These are phyloP conservation scores for Malthinus seriepunctatus DNA, from an alignment of 2,888 invertebrate genomes.

Conservation along the genomic window DNA sequence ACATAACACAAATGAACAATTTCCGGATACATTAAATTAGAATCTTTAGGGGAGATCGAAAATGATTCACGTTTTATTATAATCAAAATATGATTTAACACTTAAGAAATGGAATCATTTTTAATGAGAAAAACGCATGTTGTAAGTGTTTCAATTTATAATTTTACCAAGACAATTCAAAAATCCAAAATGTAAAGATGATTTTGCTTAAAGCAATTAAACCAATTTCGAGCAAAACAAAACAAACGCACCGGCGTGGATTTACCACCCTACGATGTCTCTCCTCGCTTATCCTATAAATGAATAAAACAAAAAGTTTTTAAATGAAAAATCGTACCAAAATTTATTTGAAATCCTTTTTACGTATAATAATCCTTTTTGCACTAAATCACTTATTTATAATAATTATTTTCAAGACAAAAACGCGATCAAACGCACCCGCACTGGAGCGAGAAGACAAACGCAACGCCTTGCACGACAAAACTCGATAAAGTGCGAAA, in stretches of 20 bases:
- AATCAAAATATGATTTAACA: background rate
- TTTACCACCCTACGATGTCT: constrained; percentile 11
- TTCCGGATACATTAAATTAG: background rate
- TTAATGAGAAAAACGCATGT: no score
- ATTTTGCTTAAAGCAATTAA: background rate
- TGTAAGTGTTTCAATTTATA: no score
- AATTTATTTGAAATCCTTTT: constrained; percentile 1
- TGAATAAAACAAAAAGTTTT: background rate
- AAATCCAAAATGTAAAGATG: no score
- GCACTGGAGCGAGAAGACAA: constrained; percentile 15
- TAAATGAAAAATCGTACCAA: constrained; percentile 2
- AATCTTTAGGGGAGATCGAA: background rate
- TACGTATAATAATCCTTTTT: constrained; percentile 1
- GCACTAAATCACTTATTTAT: background rate
- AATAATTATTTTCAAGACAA: background rate
- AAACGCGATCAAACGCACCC: constrained; percentile 9
- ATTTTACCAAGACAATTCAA: no score
- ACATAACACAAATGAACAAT: background rate
- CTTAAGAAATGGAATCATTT: no score
- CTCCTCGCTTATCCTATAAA: background rate
- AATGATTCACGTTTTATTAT: constrained; percentile 14
- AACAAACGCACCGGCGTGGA: constrained; percentile 23
- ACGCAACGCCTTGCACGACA: constrained; percentile 17
- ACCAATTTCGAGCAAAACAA: constrained; percentile 12
- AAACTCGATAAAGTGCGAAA: constrained; percentile 6